Conservation (phyloP, 2,113 vertebrate species). For the Chascanopsetta lugubris region DNA sequence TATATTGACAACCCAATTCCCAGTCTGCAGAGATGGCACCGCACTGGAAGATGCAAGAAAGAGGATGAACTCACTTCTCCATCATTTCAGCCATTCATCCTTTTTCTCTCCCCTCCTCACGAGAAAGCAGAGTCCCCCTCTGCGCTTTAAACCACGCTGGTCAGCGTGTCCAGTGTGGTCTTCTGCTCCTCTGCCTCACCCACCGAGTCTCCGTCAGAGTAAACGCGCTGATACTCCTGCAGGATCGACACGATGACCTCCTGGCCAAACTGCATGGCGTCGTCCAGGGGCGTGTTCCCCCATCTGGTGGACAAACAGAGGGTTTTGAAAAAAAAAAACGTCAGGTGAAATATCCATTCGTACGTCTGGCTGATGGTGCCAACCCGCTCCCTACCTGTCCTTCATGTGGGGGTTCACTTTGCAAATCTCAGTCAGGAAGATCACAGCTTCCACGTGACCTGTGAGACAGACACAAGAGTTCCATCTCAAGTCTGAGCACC, state of each 20-base stretch:
- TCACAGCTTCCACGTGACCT: constrained; percentile 86
- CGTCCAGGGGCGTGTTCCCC: constrained; percentile 88
- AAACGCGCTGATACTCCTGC: constrained; percentile 82
- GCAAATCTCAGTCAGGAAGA: constrained; percentile 86
- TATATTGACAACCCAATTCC: constrained; percentile 9
- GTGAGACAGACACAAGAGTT: constrained; percentile 9
- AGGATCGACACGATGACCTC: constrained; percentile 80
- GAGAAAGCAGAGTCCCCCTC: constrained; percentile 2
- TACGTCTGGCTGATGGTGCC: no score
- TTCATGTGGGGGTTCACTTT: constrained; percentile 86
- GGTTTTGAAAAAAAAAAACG: no score
- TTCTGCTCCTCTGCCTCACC: constrained; percentile 76
- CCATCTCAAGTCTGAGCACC: background rate
- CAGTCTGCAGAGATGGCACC: constrained; percentile 9
- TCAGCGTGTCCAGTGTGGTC: constrained; percentile 70
- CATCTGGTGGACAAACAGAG: constrained; percentile 76
- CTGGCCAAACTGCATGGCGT: constrained; percentile 86
- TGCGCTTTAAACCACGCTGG: constrained; percentile 78
- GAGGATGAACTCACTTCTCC: constrained; percentile 3
- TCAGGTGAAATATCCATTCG: no score
- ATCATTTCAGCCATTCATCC: constrained; percentile 8
- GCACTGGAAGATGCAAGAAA: no score
- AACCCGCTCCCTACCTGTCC: constrained; percentile 86
- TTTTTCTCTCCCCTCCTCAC: background rate
- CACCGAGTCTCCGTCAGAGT: constrained; percentile 30